Evolutionary conservation across 2,888 invertebrate species (phyloP), one percentile per base, ranked within the genome.

Genomic region (Hyposoter dolosus): DNA sequence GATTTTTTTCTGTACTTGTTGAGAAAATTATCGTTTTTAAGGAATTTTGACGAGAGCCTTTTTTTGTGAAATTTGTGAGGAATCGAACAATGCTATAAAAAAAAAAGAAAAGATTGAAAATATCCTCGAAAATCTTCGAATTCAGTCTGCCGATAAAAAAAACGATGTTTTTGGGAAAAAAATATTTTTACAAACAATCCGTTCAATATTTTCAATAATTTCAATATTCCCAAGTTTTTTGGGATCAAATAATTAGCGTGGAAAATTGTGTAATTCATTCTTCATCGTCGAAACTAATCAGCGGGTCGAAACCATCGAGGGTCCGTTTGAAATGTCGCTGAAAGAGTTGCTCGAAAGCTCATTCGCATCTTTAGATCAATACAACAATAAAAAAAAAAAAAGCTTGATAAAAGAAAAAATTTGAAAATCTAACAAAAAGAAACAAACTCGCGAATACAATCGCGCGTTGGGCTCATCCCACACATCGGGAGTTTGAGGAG

Each of bases 381-480:
- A 63, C 32, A 43, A 28, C 23, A 50, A 32, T 12, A 28, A 69
- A 40, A 45, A 23, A n/a, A 28, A 69, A 40, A 45, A 10, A 50
- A 35, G 15, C 17, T 32, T 10, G 10, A 1, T 40, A 10, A 10
- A 47, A 19, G 23, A 23, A 17, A 15, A 28, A 71, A 47, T 35
- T n/a, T 19, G 35, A 56, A 40, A 60, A 60, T 40, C 1, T 40
- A 19, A 32, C 0, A 7, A 19, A 79, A 63, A 40, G 9, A 6
- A 79, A 53, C 12, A 69, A 65, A 71, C 50, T 81, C 72, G 68
- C 45, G 78, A 74, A 78, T 76, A 65, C 56, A 60, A 85, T 76
- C 76, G 82, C 80, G 83, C 83, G 72, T 76, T 75, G 78, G 75
- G 63, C 56, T 85, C 77, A 35, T 28, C 66, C 56, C 35, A 60